Percentiles rank a stretch among this genome's conserved stretches.
phyloP scores from a whole-genome alignment of 2,797 vertebrate genomes.

The Rhinoraja longicauda region DNA sequence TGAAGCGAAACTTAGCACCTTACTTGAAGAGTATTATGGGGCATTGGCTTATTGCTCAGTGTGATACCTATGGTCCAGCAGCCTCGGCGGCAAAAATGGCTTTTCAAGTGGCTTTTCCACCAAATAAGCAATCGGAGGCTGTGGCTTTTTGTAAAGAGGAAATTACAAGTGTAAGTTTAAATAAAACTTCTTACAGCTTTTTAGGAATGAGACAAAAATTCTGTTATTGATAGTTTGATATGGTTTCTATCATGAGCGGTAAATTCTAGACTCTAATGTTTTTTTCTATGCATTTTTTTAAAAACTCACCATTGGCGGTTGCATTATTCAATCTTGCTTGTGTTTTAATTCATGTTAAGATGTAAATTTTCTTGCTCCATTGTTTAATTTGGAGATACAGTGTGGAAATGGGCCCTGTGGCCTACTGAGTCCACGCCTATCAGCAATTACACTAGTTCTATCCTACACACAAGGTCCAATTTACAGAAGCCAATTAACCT shows the following conservation, averaged over 20 bases:
- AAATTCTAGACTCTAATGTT: not conserved
- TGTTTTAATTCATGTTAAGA: not conserved
- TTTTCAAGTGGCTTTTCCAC: conserved; percentile 87
- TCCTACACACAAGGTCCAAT: too few relatives aligned
- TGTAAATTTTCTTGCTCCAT: not conserved
- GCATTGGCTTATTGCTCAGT: conserved; percentile 92
- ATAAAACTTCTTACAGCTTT: not conserved
- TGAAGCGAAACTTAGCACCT: conserved; percentile 86
- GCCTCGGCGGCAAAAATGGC: conserved; percentile 80
- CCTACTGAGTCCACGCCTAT: too few relatives aligned
- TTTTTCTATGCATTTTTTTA: not conserved
- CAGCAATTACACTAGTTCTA: too few relatives aligned
- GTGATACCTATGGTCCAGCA: conserved; percentile 83
- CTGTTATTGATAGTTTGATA: not conserved
- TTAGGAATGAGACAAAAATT: not conserved
- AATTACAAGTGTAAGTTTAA: conserved; percentile 76
- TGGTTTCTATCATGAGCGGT: not conserved
- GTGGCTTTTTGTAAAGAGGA: conserved; percentile 92
- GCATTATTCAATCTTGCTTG: not conserved
- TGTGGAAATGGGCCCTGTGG: too few relatives aligned
- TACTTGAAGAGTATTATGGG: conserved; percentile 94
- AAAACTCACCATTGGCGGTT: not conserved
- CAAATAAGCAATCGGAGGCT: conserved; percentile 84
- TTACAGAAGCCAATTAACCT: too few relatives aligned
- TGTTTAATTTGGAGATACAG: too few relatives aligned